A percentile compares a stretch with the other conserved stretches of the same genome.
Evolutionary conservation across 2,797 vertebrate genomes (phyloP).

Genomic region (Mareca penelope): DNA sequence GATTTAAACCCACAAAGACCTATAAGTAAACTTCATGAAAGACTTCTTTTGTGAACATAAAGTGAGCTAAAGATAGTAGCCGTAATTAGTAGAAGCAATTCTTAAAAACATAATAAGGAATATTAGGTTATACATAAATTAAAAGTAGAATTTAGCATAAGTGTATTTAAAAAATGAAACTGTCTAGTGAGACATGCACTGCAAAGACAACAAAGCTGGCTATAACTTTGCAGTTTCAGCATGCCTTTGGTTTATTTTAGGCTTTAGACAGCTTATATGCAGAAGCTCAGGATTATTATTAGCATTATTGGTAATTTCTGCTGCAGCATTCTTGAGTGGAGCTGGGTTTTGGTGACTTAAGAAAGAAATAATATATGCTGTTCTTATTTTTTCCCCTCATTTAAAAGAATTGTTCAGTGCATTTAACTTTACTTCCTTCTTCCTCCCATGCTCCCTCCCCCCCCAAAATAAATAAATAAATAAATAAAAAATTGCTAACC

Average conservation of each 20-base stretch:
- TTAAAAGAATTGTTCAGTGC: not conserved
- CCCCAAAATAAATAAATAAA: no score
- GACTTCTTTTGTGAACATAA: not conserved
- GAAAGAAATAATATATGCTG: not conserved
- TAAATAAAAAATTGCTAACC: not conserved
- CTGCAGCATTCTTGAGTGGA: not conserved
- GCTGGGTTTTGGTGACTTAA: not conserved
- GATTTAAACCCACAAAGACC: constrained; percentile 9
- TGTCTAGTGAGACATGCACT: not conserved
- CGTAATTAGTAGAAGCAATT: not conserved
- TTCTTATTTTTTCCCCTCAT: not conserved
- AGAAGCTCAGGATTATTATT: not conserved
- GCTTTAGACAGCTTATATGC: not conserved
- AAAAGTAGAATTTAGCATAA: not conserved
- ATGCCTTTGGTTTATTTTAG: not conserved
- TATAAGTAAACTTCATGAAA: not conserved
- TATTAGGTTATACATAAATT: not conserved
- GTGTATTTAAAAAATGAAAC: not conserved
- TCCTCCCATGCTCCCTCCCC: no score
- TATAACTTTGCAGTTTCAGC: not conserved
- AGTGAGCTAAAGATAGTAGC: not conserved
- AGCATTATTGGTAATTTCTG: not conserved
- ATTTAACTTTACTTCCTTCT: not conserved
- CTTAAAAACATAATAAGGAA: not conserved
- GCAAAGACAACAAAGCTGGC: not conserved